These are phyloP conservation scores for Drosophila ercepeae DNA, from an alignment of 1,140 invertebrate species.

Conservation along the genomic window DNA sequence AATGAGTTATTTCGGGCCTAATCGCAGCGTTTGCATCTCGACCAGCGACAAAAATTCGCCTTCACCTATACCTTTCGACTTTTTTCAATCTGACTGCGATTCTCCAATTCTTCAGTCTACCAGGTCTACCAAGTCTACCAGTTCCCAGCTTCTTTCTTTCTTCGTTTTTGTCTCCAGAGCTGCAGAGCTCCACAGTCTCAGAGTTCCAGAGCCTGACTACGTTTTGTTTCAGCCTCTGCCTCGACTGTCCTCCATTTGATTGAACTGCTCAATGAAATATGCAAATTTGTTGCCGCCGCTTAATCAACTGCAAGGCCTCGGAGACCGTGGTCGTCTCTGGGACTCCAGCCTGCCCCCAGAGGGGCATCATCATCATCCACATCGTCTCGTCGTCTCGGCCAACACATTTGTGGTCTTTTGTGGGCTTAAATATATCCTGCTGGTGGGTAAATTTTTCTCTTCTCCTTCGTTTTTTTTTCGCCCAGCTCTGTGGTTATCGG, in stretches of 20 bases:
- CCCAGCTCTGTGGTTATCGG: constrained; percentile 64
- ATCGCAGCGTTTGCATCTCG: constrained; percentile 70
- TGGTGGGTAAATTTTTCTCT: constrained; percentile 80
- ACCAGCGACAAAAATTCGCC: constrained; percentile 55
- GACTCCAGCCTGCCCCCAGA: constrained; percentile 29
- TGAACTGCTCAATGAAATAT: constrained; percentile 83
- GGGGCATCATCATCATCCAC: constrained; percentile 24
- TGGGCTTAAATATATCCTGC: constrained; percentile 82
- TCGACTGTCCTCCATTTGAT: constrained; percentile 78
- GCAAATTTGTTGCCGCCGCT: constrained; percentile 80
- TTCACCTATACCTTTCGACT: constrained; percentile 16
- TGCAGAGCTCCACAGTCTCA: too few relatives aligned
- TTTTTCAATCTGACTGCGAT: constrained; percentile 36
- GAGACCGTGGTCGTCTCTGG: constrained; percentile 21
- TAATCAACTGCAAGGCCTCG: constrained; percentile 73
- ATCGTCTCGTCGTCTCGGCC: constrained; percentile 26
- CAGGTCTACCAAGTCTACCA: too few relatives aligned
- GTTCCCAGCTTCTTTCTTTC: constrained; percentile 3
- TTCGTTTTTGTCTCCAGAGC: constrained; percentile 21
- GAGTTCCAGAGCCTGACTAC: constrained; percentile 10
- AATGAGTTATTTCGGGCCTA: constrained; percentile 82
- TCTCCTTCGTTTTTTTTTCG: constrained; percentile 14
- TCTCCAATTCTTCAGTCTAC: constrained; percentile 23
- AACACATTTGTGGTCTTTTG: constrained; percentile 73
- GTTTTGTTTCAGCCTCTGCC: constrained; percentile 36